Percentiles rank a stretch among this genome's conserved stretches.
These are phyloP conservation scores for Drosophila bocqueti DNA, from an alignment of 1,140 invertebrate species.

Conservation along the genomic window DNA sequence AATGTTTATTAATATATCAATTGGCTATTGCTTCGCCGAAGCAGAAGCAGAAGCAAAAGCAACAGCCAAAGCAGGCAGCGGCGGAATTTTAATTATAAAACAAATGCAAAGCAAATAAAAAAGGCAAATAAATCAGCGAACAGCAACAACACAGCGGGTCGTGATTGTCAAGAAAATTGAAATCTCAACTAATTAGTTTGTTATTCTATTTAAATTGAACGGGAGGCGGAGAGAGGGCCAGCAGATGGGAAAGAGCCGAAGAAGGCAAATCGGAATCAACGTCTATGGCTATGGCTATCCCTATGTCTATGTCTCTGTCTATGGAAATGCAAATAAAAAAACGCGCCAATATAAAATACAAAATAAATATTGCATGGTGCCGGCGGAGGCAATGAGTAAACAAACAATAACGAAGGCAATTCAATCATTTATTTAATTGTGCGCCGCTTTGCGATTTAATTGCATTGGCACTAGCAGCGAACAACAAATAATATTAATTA, in stretches of 20 bases:
- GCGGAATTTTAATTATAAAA: constrained; percentile 53
- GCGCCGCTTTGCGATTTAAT: constrained; percentile 70
- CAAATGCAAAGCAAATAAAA: constrained; percentile 50
- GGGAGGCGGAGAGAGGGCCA: background rate
- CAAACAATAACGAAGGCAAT: constrained; percentile 59
- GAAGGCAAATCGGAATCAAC: constrained; percentile 22
- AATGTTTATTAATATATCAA: constrained; percentile 59
- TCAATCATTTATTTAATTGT: constrained; percentile 73
- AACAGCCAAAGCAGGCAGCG: constrained; percentile 8
- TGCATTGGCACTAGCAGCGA: constrained; percentile 50
- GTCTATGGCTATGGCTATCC: background rate
- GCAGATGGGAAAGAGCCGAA: constrained; percentile 26
- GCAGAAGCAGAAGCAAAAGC: background rate
- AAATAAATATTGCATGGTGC: constrained; percentile 24
- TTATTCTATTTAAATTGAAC: constrained; percentile 76
- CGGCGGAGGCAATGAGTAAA: constrained; percentile 33
- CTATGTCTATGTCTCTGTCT: background rate
- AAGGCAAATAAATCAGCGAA: constrained; percentile 36
- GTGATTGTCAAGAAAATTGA: constrained; percentile 57
- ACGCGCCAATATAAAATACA: constrained; percentile 38
- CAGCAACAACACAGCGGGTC: constrained; percentile 22
- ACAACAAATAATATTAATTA: constrained; percentile 73
- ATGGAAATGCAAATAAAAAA: constrained; percentile 54
- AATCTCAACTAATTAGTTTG: constrained; percentile 81
- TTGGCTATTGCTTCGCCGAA: constrained; percentile 23